A percentile compares a stretch with the other conserved stretches of the same genome.
Conservation (phyloP, 2,888 invertebrate genomes). For the Philopedon plagiatum region DNA sequence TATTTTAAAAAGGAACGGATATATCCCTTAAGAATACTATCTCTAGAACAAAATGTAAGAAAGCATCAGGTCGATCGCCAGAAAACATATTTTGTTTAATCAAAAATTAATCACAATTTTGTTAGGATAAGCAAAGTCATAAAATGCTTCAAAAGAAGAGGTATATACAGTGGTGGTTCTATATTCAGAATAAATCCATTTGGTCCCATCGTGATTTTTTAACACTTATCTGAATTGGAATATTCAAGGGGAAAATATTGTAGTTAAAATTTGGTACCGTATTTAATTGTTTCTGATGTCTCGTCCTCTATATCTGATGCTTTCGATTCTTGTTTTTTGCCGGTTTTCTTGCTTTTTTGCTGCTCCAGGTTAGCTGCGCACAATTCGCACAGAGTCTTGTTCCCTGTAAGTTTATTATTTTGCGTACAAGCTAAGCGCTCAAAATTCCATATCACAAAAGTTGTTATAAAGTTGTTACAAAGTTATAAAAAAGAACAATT, state of each 20-base stretch:
- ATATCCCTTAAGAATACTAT: too few species aligned
- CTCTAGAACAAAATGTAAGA: too few species aligned
- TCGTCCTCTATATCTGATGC: conserved; percentile 66
- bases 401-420: conserved; percentile 76
- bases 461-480: conserved; percentile 3
- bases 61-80: too few species aligned
- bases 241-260: not conserved
- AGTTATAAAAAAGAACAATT: not conserved
- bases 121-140: conserved; percentile 6
- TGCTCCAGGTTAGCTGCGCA: conserved; percentile 85
- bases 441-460: conserved; percentile 19
- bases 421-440: conserved; percentile 45
- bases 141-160: not conserved
- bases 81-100: not conserved
- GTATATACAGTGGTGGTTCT: not conserved
- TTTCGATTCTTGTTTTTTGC: conserved; percentile 67
- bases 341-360: conserved; percentile 76
- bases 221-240: not conserved
- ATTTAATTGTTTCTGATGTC: conserved; percentile 2
- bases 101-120: conserved; percentile 4
- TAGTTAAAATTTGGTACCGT: conserved; percentile 45
- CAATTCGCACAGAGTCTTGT: conserved; percentile 90
- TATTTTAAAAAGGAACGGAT: too few species aligned
- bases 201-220: conserved; percentile 8
- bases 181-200: conserved; percentile 1